These are phyloP conservation scores for Baryphthengus martii DNA, from an alignment of 2,113 vertebrate species.

Conservation along the genomic window DNA sequence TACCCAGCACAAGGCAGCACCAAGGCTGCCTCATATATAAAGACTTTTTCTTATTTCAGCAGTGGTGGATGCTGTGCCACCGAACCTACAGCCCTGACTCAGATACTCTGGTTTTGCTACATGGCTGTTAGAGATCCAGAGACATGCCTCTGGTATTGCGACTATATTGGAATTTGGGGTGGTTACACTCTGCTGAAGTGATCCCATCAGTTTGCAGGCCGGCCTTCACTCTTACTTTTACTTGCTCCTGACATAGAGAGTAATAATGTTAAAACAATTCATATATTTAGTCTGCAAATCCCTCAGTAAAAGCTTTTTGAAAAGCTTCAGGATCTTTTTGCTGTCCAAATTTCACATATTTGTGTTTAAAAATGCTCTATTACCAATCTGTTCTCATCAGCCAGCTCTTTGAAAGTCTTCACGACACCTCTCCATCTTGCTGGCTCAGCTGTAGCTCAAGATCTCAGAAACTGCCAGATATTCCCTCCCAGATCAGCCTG, in stretches of 20 bases:
- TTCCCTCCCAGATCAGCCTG: not conserved
- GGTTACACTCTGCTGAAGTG: not conserved
- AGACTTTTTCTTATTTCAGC: not conserved
- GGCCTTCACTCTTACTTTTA: not conserved
- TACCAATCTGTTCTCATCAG: not conserved
- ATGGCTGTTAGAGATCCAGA: not conserved
- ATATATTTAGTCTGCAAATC: not conserved
- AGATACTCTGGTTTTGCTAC: not conserved
- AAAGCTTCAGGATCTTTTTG: not conserved
- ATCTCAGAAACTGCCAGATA: not conserved
- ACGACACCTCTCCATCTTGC: not conserved
- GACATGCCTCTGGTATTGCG: not conserved
- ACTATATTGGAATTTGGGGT: not conserved
- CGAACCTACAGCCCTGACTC: not conserved
- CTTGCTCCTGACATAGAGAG: not conserved
- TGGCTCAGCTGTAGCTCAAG: not conserved
- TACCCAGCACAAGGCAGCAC: not conserved
- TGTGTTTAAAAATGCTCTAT: not conserved
- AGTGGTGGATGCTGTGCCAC: not conserved
- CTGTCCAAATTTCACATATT: not conserved
- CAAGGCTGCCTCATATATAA: not conserved
- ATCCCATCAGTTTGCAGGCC: not conserved
- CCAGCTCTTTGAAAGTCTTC: not conserved
- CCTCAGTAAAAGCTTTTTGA: not conserved
- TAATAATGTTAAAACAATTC: not conserved